These are phyloP conservation scores for Morinoia aosen DNA, from an alignment of 2,888 invertebrate genomes.

Conservation along the genomic window DNA sequence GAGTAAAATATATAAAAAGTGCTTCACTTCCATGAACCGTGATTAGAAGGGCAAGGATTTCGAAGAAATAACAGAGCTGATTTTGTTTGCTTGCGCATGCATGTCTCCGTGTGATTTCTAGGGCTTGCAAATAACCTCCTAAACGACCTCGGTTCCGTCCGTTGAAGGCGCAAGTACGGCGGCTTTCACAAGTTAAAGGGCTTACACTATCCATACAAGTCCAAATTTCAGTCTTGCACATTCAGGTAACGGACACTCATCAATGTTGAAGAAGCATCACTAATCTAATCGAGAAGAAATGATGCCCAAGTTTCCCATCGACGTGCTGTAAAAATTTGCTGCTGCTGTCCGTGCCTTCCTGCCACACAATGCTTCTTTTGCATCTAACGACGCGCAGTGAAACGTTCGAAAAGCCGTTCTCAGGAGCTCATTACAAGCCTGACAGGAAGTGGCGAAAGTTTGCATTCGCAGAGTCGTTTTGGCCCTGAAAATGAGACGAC, in stretches of 20 bases:
- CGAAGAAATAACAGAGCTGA: too few relatives aligned
- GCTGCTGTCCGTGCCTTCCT: not conserved
- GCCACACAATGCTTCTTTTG: not conserved
- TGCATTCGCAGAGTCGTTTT: not conserved
- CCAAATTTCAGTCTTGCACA: not conserved
- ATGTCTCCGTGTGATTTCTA: too few relatives aligned
- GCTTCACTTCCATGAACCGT: too few relatives aligned
- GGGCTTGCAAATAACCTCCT: too few relatives aligned
- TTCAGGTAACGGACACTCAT: not conserved
- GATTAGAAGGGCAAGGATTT: too few relatives aligned
- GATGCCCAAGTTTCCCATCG: not conserved
- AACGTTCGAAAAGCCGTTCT: not conserved
- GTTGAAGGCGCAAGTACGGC: too few relatives aligned
- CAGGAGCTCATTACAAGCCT: not conserved
- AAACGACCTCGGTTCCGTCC: too few relatives aligned
- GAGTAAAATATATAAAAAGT: too few relatives aligned
- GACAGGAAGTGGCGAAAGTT: not conserved
- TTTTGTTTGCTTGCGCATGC: too few relatives aligned
- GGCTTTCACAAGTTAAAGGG: too few relatives aligned
- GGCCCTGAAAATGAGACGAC: not conserved
- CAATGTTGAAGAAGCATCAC: not conserved
- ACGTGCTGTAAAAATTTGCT: not conserved
- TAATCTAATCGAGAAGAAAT: not conserved
- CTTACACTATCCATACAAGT: not conserved
- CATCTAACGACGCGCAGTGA: not conserved